These are phyloP conservation scores for Agrenia bidenticulata DNA, from an alignment of 2,888 invertebrate species.

Conservation along the genomic window DNA sequence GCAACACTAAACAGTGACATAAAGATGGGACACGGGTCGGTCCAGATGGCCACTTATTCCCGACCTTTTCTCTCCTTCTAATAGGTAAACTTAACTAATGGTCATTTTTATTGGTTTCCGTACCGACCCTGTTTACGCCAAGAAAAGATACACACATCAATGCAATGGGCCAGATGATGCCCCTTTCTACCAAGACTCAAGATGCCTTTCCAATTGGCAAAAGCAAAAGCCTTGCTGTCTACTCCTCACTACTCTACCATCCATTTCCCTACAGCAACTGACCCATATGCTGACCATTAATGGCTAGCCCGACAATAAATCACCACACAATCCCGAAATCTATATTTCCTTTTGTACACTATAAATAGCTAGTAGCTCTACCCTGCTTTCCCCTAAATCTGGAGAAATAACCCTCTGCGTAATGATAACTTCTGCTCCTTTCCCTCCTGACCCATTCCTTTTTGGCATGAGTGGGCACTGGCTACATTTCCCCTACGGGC, in stretches of 20 bases:
- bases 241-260: not conserved
- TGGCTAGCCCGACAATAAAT: conserved; percentile 20
- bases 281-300: conserved; percentile 25
- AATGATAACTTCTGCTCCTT: too few relatives aligned
- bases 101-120: conserved; percentile 21
- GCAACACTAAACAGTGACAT: conserved; percentile 19
- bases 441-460: too few relatives aligned
- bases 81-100: conserved; percentile 23
- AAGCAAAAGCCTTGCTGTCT: not conserved
- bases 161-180: not conserved
- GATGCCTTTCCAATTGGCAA: not conserved
- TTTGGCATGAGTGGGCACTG: too few relatives aligned
- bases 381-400: too few relatives aligned
- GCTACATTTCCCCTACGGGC: too few relatives aligned
- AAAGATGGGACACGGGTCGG: conserved; percentile 12
- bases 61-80: conserved; percentile 12
- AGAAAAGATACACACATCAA: not conserved
- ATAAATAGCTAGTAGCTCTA: too few relatives aligned
- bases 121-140: conserved; percentile 1
- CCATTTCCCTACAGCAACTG: conserved; percentile 20
- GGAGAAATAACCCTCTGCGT: too few relatives aligned
- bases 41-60: conserved; percentile 19
- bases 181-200: not conserved
- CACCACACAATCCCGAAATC: conserved; percentile 18
- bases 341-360: conserved; percentile 10